Evolutionary conservation across 37 sponge, comb jelly and placozoan genomes (phyloP), one percentile per base, ranked within the genome.

Genomic region (Halisarca cf. caerulea): DNA sequence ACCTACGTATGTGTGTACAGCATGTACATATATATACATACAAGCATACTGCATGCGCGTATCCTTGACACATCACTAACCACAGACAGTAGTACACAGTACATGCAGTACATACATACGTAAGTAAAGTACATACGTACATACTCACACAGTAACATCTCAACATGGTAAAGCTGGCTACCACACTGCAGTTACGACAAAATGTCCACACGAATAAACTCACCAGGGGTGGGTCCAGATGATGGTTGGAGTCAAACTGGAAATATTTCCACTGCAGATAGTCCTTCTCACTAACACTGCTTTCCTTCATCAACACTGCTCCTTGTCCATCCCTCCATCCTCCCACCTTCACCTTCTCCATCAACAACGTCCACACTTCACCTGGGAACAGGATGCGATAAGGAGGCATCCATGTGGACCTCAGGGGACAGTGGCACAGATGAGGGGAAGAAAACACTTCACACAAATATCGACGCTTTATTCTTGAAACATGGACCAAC

Each of bases 391-490:
- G 2, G 35, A 30, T 34, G 4, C 35, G 69, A 30, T 68, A 68
- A 30, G 69, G 69, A 27, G 69, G 69, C 1, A 17, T 34, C 69
- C 69, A 68, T 17, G 1, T 17, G 35, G 32, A 34, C 34, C 34
- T 17, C 35, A 6, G 33, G 32, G 69, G 69, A 34, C 30, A 28
- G 33, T 68, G 69, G 33, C 69, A 68, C 32, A 34, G 35, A 34
- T 68, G 69, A 30, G 69, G 69, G 4, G 32, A 17, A 27, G 69
- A 68, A 34, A 68, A 68, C 32, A 68, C 69, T 34, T 68, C 69
- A 30, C 69, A 47, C 51, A 47, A 47, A 47, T 6, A 47, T 11
- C 51, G 51, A 14, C 51, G 51, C 11, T 47, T 47, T 11, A 14
- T 47, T 11, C 11, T 11, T 6, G 51, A 47, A 6, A 47, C 6